Conservation (phyloP, 2,888 invertebrate species). For the Melanchra persicariae region DNA sequence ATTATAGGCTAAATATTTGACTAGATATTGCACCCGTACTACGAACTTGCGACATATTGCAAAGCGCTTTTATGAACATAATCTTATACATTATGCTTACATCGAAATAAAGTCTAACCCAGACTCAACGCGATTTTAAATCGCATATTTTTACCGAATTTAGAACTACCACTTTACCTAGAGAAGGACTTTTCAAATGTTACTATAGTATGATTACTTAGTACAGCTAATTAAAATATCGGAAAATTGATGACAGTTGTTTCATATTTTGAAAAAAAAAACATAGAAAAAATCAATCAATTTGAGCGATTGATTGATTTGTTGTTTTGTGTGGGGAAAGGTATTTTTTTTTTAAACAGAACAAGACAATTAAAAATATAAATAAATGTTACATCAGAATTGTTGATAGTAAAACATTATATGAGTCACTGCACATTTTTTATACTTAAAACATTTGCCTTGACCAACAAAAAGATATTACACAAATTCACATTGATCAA, state of each 20-base stretch:
- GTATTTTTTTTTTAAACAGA: too few relatives aligned
- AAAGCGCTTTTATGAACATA: constrained; percentile 34
- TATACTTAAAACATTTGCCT: neutral
- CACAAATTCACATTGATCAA: constrained; percentile 1
- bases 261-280: neutral
- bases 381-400: too few relatives aligned
- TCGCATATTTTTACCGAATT: constrained; percentile 42
- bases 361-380: too few relatives aligned
- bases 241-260: neutral
- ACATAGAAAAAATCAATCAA: neutral
- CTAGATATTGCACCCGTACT: constrained; percentile 55
- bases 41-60: constrained; percentile 50
- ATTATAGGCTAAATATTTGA: constrained; percentile 25
- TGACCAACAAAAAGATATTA: constrained; percentile 1
- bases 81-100: constrained; percentile 38
- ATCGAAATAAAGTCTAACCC: constrained; percentile 24
- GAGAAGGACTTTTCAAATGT: constrained; percentile 27
- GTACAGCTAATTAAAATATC: neutral
- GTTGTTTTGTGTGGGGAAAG: too few relatives aligned
- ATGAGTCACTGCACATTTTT: too few relatives aligned
- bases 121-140: constrained; percentile 53
- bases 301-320: too few relatives aligned
- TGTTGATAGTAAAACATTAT: too few relatives aligned
- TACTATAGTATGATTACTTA: constrained; percentile 8
- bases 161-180: constrained; percentile 63